A percentile compares a stretch with the other conserved stretches of the same genome.
Conservation (phyloP, 2,797 vertebrate species). For the Cirrhinus molitorella region DNA sequence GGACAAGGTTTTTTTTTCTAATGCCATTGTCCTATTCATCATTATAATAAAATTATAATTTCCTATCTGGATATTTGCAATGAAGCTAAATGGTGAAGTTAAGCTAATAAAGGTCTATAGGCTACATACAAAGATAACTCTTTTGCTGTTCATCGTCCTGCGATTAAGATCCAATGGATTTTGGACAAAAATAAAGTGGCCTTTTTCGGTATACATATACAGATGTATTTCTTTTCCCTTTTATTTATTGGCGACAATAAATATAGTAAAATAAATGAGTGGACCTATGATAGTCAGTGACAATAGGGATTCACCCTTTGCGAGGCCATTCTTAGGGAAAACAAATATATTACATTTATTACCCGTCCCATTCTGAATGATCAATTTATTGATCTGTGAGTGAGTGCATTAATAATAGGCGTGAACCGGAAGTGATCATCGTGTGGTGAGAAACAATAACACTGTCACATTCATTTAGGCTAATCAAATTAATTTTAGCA, state of each 20-base stretch:
- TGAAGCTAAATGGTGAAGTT: background rate
- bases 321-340: constrained; percentile 10
- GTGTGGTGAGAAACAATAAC: background rate
- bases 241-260: background rate
- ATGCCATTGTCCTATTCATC: constrained; percentile 70
- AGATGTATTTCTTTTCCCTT: constrained; percentile 7
- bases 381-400: constrained; percentile 42
- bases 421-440: constrained; percentile 45
- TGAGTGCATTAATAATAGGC: constrained; percentile 35
- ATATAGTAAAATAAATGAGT: constrained; percentile 15
- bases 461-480: background rate
- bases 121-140: background rate
- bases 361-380: constrained; percentile 17
- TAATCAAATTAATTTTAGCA: background rate
- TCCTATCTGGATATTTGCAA: background rate
- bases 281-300: background rate
- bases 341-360: constrained; percentile 34
- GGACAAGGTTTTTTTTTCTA: constrained; percentile 75
- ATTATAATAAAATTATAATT: constrained; percentile 67
- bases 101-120: background rate
- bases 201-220: background rate
- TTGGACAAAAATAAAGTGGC: background rate
- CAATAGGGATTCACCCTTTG: background rate
- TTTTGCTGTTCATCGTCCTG: background rate
- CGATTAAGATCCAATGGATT: background rate